These are phyloP conservation scores for Trichonephila clavata DNA, from an alignment of 1,140 invertebrate genomes.

Conservation along the genomic window DNA sequence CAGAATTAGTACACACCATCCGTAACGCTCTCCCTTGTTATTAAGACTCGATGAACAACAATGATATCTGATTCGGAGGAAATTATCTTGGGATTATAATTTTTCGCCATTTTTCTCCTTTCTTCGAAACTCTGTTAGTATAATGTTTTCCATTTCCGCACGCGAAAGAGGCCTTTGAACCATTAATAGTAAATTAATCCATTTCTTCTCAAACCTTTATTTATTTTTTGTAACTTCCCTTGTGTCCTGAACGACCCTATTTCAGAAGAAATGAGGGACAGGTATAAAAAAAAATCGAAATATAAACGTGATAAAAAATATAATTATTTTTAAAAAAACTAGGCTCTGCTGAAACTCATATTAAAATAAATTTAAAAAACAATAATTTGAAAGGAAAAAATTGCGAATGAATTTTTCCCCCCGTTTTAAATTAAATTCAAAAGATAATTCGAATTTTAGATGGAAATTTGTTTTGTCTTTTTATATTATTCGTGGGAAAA, in stretches of 20 bases:
- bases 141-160: background rate
- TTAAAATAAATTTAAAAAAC: no score
- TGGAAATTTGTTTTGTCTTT: no score
- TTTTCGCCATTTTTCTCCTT: background rate
- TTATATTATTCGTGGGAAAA: no score
- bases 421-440: no score
- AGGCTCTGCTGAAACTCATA: no score
- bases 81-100: background rate
- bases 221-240: background rate
- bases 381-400: no score
- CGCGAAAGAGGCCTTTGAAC: background rate
- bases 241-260: background rate
- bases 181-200: background rate
- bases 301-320: background rate
- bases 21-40: background rate
- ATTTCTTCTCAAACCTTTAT: background rate
- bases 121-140: background rate
- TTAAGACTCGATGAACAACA: slow-evolving; percentile 21
- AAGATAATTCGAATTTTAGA: no score
- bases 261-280: background rate
- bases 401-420: no score
- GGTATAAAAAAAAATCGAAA: background rate
- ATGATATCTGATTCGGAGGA: background rate
- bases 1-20: no score
- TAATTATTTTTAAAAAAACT: no score